Conservation (phyloP, 2,113 vertebrate genomes). For the Rhinoderma darwinii region DNA sequence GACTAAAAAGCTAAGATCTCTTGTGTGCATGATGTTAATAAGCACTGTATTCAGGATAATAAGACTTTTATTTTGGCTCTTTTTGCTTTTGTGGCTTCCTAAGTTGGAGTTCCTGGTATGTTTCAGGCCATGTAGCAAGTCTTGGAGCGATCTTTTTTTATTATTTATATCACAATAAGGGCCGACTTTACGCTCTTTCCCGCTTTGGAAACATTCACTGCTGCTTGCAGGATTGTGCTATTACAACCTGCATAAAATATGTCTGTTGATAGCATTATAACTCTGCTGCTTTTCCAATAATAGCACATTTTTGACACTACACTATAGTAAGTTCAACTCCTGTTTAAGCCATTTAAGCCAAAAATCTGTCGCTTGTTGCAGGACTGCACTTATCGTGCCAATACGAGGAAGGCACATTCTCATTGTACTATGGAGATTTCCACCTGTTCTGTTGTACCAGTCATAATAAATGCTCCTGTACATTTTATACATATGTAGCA, state of each 20-base stretch:
- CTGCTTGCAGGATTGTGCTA: conserved; percentile 18
- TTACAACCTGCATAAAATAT: conserved; percentile 45
- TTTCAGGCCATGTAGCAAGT: background rate
- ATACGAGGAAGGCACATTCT: background rate
- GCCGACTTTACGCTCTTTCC: background rate
- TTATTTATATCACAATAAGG: background rate
- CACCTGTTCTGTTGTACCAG: too few species aligned
- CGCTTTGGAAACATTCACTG: background rate
- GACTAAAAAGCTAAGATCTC: background rate
- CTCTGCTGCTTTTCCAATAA: conserved; percentile 3
- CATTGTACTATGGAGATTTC: background rate
- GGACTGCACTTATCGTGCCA: background rate
- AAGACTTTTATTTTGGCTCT: background rate
- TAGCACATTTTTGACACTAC: conserved; percentile 52
- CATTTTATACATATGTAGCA: background rate
- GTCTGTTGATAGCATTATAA: conserved; percentile 1
- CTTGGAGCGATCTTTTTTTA: background rate
- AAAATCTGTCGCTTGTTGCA: conserved; percentile 28
- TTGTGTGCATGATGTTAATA: background rate
- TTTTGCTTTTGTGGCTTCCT: background rate
- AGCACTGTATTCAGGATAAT: background rate
- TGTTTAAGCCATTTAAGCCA: conserved; percentile 46
- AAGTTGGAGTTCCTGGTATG: background rate
- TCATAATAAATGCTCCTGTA: background rate
- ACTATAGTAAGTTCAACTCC: conserved; percentile 52